Base-by-base conservation (phyloP, 2,888 invertebrate species). In the Salticus scenicus region DNA sequence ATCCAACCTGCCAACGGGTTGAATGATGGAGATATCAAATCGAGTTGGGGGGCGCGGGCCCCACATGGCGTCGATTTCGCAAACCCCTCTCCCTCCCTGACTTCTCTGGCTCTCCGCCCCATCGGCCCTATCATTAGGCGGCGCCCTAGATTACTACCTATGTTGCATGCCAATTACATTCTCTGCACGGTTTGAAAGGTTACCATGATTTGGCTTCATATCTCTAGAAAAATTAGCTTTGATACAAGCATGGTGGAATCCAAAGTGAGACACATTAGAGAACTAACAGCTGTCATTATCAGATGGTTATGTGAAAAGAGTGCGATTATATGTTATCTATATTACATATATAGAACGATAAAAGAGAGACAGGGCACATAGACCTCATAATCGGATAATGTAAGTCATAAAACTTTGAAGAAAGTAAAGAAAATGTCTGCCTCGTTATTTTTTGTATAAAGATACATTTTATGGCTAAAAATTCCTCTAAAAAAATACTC, bases 21-120 rank as follows among this genome's bases (percentile, higher is more conserved):
- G 83, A 83, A 57, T 83, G 83, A 83, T 83, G 83, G 83, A 83
- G 83, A 83, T 83, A 83, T 83, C 83, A 83, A 83, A 83, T 83
- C 83, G 57, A 83, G 83, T 76, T 83, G 83, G 83, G 83, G 83
- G 83, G 83, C 83, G 24, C 67, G 76, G 83, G 83, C 83, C 83
- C 77, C 83, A 83, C 83, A 83, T 83, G 83, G 83, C 83, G 83
- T 77, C 83, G 83, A 72, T 76, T 83, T 77, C 83, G 83, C 31
- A 77, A 76, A 64, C 47, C 71, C 66, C 76, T 75, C 70, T 47
- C 71, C 37, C 41, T 57, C 57, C 24, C 57, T 57, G 30, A 47
- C 73, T 73, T 28, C 69, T 41, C 33, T 51, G 28, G n/a, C 33
- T 67, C 67, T 51, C 82, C 82, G 79, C 79, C 79, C 79, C 73